These are phyloP conservation scores for Pogonocichla stellata DNA, from an alignment of 2,113 vertebrate genomes.

Conservation along the genomic window DNA sequence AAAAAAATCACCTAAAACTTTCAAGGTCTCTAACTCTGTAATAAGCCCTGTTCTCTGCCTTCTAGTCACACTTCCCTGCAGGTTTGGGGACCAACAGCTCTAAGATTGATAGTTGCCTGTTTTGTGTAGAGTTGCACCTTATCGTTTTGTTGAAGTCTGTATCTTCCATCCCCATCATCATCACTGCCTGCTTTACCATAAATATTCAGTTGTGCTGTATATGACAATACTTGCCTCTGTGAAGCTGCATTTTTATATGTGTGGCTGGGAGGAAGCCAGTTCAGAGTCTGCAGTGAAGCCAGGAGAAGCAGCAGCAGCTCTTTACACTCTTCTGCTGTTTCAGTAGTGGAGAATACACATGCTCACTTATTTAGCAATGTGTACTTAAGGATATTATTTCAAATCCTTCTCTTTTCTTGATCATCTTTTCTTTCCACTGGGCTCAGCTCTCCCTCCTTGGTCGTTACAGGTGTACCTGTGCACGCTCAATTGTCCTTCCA, in stretches of 20 bases:
- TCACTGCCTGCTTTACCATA: background rate
- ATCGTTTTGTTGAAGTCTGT: background rate
- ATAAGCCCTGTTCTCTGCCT: background rate
- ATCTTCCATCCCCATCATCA: background rate
- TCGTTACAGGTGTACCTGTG: background rate
- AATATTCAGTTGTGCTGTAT: background rate
- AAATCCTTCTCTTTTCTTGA: background rate
- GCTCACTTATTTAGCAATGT: background rate
- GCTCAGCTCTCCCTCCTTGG: background rate
- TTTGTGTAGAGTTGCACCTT: background rate
- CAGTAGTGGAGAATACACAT: background rate
- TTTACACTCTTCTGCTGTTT: rapidly evolving
- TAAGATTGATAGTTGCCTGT: background rate
- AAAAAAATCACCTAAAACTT: background rate
- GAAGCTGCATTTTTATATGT: background rate
- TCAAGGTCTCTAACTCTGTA: background rate
- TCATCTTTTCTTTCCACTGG: background rate
- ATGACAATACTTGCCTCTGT: background rate
- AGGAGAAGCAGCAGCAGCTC: background rate
- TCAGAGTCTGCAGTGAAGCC: background rate
- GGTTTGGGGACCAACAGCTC: background rate
- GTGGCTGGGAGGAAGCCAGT: background rate
- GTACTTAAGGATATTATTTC: background rate
- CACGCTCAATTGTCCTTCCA: background rate
- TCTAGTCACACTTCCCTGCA: background rate